Evolutionary conservation across 2,888 invertebrate species (phyloP).

Genomic region (Drosophila algonquin): DNA sequence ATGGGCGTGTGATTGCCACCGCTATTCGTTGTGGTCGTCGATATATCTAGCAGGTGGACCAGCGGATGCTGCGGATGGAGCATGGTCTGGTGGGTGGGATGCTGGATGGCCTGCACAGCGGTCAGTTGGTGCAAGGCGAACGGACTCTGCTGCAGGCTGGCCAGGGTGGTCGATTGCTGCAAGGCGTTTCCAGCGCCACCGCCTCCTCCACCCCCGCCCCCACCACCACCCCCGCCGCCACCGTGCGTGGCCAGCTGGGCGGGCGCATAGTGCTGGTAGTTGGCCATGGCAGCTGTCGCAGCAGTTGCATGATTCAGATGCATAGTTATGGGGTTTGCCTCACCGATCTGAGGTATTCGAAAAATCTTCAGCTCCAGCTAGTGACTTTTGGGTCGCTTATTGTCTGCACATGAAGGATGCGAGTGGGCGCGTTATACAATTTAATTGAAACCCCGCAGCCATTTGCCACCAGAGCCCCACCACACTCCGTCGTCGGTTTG

Average conservation of each 20-base stretch:
- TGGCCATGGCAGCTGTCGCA: conserved; percentile 79
- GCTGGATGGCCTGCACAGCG: conserved; percentile 81
- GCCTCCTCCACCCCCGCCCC: conserved; percentile 43
- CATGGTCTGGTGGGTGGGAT: conserved; percentile 82
- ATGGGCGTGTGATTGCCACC: conserved; percentile 78
- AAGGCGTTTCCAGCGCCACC: conserved; percentile 61
- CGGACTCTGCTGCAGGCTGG: conserved; percentile 78
- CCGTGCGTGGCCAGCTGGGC: conserved; percentile 76
- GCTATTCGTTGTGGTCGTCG: conserved; percentile 76
- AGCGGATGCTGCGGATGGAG: conserved; percentile 81
- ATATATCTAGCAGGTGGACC: conserved; percentile 80
- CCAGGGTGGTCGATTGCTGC: conserved; percentile 79
- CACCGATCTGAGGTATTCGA: conserved; percentile 55
- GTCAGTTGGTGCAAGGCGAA: conserved; percentile 81
- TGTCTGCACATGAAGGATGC: conserved; percentile 59
- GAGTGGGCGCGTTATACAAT: conserved; percentile 58
- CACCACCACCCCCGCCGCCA: conserved; percentile 56
- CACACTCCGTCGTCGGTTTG: conserved; percentile 65
- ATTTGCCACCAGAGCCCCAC: conserved; percentile 52
- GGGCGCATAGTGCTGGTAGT: conserved; percentile 81
- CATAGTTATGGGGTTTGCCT: conserved; percentile 57
- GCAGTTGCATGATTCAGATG: conserved; percentile 82
- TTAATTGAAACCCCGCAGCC: conserved; percentile 53
- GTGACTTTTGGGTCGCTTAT: conserved; percentile 53
- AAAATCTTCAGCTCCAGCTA: conserved; percentile 49